phyloP scores from a whole-genome alignment of 2,797 vertebrate genomes.

The Falco peregrinus region DNA sequence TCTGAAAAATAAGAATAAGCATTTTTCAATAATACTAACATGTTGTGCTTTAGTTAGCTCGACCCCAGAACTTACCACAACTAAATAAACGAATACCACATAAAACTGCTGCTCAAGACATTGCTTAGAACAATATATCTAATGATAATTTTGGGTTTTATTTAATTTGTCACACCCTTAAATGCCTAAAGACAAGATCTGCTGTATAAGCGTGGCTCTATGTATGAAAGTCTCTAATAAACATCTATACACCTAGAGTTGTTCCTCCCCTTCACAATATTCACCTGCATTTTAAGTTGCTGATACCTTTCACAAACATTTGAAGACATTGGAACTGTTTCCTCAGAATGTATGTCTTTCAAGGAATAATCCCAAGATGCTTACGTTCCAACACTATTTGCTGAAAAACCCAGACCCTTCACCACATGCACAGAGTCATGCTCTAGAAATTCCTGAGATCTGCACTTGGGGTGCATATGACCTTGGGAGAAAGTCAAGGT shows the following conservation, averaged over 20 bases:
- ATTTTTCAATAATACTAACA: not conserved
- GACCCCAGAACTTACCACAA: not conserved
- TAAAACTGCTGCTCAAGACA: not conserved
- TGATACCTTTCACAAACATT: not conserved
- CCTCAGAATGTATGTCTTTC: not conserved
- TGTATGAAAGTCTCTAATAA: not conserved
- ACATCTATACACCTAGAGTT: not conserved
- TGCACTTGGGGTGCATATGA: accelerated
- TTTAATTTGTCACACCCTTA: not conserved
- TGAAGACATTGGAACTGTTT: not conserved
- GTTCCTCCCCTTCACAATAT: not conserved
- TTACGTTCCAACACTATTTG: not conserved
- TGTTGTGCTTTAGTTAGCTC: not conserved
- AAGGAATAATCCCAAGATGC: not conserved
- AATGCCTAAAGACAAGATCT: not conserved
- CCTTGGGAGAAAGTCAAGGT: not conserved
- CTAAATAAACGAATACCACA: not conserved
- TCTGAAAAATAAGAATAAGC: not conserved
- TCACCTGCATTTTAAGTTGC: not conserved
- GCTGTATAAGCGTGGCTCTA: not conserved
- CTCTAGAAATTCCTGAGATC: not conserved
- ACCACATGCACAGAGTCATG: not conserved
- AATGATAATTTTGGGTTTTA: not conserved
- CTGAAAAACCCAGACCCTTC: not conserved
- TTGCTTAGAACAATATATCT: not conserved